Conservation (phyloP, 2,113 vertebrate genomes). For the Anolis carolinensis region DNA sequence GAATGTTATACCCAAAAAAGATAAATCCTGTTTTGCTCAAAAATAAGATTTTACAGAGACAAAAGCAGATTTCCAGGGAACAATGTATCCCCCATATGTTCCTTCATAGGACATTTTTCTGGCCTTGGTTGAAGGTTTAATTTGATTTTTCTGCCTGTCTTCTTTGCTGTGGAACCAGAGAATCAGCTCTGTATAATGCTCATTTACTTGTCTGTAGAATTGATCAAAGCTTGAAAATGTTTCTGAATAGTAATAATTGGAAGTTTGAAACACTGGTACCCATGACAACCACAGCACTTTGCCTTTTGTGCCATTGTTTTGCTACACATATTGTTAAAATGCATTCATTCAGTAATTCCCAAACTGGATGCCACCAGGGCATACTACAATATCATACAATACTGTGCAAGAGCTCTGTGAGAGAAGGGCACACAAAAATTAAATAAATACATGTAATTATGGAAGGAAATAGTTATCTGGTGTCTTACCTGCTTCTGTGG, state of each 20-base stretch:
- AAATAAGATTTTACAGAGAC: too few relatives aligned
- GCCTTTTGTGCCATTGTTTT: background rate
- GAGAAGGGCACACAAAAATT: background rate
- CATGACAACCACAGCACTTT: background rate
- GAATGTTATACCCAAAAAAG: too few relatives aligned
- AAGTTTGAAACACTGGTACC: background rate
- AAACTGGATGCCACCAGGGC: background rate
- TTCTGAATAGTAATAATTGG: conserved; percentile 10
- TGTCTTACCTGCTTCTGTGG: background rate
- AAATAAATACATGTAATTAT: background rate
- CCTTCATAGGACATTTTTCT: too few relatives aligned
- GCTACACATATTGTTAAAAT: background rate
- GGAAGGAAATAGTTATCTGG: background rate
- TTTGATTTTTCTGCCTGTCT: background rate
- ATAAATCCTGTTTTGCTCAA: too few relatives aligned
- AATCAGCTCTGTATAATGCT: background rate
- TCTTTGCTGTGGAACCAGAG: background rate
- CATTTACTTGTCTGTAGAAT: conserved; percentile 19
- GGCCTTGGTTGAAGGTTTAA: too few relatives aligned
- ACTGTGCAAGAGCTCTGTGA: background rate
- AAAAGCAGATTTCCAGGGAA: too few relatives aligned
- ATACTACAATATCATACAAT: background rate
- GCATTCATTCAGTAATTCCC: background rate
- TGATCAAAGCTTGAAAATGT: background rate
- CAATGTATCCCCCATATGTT: too few relatives aligned